Percentiles rank a stretch among this genome's conserved stretches.
These are phyloP conservation scores for Heliconius ethilla DNA, from an alignment of 2,888 invertebrate species.

Conservation along the genomic window DNA sequence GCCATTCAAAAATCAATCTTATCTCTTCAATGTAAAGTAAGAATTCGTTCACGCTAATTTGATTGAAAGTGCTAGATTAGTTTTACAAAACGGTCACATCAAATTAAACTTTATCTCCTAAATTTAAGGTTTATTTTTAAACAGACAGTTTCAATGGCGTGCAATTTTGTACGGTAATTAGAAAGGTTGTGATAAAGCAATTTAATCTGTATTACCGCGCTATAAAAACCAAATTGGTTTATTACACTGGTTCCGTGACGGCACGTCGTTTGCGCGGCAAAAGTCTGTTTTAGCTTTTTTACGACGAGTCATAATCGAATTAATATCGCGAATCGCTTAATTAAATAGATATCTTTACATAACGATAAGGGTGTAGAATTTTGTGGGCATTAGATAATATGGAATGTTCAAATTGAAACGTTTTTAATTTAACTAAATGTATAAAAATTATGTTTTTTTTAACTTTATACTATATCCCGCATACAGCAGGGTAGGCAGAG, in stretches of 20 bases:
- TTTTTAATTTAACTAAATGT: background rate
- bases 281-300: conserved; percentile 73
- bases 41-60: conserved; percentile 39
- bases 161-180: conserved; percentile 71
- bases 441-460: background rate
- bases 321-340: conserved; percentile 78
- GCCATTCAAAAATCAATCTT: conserved; percentile 46
- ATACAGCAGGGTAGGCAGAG: background rate
- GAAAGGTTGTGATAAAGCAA: conserved; percentile 69
- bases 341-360: conserved; percentile 72
- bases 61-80: conserved; percentile 49
- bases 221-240: conserved; percentile 78
- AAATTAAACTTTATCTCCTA: background rate
- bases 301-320: conserved; percentile 76
- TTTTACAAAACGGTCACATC: background rate
- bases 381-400: conserved; percentile 36
- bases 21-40: conserved; percentile 41
- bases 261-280: conserved; percentile 65
- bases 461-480: background rate
- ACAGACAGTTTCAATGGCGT: conserved; percentile 53
- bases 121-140: conserved; percentile 3
- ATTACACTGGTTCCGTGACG: conserved; percentile 66
- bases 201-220: conserved; percentile 73
- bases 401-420: conserved; percentile 26
- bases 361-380: conserved; percentile 46